phyloP scores from a whole-genome alignment of 2,113 vertebrate species.

The Thomomys bottae region DNA sequence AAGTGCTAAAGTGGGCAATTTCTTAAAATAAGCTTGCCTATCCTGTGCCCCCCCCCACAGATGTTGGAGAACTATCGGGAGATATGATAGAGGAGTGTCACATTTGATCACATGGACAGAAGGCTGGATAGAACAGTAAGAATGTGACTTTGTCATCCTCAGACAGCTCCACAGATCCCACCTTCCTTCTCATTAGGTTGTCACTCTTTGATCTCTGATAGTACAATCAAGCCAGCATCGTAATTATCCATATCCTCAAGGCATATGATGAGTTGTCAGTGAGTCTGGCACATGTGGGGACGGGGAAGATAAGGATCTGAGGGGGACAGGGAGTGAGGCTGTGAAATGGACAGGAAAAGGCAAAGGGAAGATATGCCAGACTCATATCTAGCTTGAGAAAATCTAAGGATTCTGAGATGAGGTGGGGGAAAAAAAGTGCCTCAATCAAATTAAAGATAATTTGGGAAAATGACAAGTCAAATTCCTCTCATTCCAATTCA shows the following conservation, averaged over 20 bases:
- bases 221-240: neutral
- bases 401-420: neutral
- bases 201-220: neutral
- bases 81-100: neutral
- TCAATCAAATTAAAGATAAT: conserved; percentile 24
- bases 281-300: neutral
- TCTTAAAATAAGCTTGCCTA: neutral
- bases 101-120: neutral
- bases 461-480: neutral
- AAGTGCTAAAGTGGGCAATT: neutral
- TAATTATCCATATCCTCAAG: neutral
- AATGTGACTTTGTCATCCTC: too few species aligned
- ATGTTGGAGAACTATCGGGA: neutral
- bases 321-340: neutral
- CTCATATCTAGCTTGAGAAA: conserved; percentile 9
- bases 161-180: neutral
- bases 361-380: neutral
- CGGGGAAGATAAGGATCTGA: neutral
- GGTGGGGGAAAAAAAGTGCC: neutral
- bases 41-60: neutral
- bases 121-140: neutral
- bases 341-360: neutral
- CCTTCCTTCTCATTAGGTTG: neutral
- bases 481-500: neutral
- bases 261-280: neutral